Evolutionary conservation across 2,888 invertebrate species (phyloP).

Genomic region (Hemaris fuciformis): DNA sequence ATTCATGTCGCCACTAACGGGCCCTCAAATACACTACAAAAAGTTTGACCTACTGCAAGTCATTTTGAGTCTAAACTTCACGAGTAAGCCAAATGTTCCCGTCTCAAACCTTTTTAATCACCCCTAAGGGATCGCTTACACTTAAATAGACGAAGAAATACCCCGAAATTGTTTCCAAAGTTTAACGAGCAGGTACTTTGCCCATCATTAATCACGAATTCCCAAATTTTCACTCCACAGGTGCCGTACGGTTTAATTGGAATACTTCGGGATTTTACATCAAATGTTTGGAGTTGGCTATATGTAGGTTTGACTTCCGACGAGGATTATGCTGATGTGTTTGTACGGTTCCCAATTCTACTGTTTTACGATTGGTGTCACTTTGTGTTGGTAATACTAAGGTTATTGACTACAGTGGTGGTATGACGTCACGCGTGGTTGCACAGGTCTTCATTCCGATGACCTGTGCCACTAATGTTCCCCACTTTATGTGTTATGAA

Average conservation of each 20-base stretch:
- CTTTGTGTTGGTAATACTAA: too few species aligned
- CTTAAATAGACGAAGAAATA: slow-evolving; percentile 10
- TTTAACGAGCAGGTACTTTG: slow-evolving; percentile 13
- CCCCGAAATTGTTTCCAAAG: slow-evolving; percentile 15
- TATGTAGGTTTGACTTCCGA: neutral
- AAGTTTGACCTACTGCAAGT: neutral
- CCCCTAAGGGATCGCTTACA: neutral
- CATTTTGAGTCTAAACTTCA: neutral
- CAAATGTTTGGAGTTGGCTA: slow-evolving; percentile 9
- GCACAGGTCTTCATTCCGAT: neutral
- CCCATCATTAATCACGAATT: slow-evolving; percentile 17
- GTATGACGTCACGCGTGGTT: too few species aligned
- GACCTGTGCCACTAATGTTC: neutral
- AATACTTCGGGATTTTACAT: slow-evolving; percentile 16
- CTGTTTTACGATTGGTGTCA: neutral
- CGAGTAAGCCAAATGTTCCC: neutral
- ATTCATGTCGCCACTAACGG: too few species aligned
- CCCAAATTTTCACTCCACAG: slow-evolving; percentile 17
- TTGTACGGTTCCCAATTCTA: neutral
- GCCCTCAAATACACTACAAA: neutral
- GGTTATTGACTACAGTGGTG: too few species aligned
- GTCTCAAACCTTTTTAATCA: neutral
- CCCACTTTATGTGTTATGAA: neutral
- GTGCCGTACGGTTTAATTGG: slow-evolving; percentile 16
- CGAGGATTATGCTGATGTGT: neutral